A percentile compares a stretch with the other conserved stretches of the same genome.
Conservation (phyloP, 1,140 invertebrate species). For the Drosophila sp. region DNA sequence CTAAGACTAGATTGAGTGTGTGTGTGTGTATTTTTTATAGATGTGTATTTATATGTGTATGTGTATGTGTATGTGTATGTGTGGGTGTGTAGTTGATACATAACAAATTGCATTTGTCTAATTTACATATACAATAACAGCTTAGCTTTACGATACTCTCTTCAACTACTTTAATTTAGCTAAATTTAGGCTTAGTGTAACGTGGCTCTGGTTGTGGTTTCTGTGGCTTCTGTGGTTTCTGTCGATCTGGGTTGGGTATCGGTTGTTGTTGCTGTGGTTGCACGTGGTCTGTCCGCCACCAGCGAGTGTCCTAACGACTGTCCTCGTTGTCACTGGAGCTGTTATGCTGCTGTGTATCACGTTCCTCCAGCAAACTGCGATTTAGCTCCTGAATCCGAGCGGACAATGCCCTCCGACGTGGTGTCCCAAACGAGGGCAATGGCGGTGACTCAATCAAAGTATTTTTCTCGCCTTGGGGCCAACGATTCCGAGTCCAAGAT, state of each 20-base stretch:
- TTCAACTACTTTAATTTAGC: conserved; percentile 49
- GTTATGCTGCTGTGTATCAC: conserved; percentile 79
- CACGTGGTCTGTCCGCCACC: conserved; percentile 13
- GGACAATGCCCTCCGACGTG: conserved; percentile 77
- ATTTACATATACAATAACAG: conserved; percentile 78
- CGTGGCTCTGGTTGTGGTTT: conserved; percentile 25
- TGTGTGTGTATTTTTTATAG: conserved; percentile 54
- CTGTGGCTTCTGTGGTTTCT: conserved; percentile 40
- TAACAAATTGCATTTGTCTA: conserved; percentile 78
- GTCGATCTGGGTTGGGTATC: conserved; percentile 51
- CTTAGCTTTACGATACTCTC: conserved; percentile 52
- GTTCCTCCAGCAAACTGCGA: conserved; percentile 80
- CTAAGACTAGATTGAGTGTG: conserved; percentile 51
- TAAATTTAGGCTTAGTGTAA: conserved; percentile 55
- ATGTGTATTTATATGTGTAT: conserved; percentile 37
- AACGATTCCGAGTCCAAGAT: conserved; percentile 1
- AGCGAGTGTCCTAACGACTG: conserved; percentile 80
- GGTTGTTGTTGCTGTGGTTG: conserved; percentile 71
- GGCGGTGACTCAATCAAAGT: conserved; percentile 81
- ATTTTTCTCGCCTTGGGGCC: conserved; percentile 77
- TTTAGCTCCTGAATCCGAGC: conserved; percentile 82
- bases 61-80: conserved; percentile 36
- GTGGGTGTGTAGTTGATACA: conserved; percentile 49
- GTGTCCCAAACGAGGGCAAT: conserved; percentile 79
- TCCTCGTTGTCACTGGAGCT: conserved; percentile 84